phyloP scores from a whole-genome alignment of 1,140 invertebrate genomes.

The Nebria ingens region DNA sequence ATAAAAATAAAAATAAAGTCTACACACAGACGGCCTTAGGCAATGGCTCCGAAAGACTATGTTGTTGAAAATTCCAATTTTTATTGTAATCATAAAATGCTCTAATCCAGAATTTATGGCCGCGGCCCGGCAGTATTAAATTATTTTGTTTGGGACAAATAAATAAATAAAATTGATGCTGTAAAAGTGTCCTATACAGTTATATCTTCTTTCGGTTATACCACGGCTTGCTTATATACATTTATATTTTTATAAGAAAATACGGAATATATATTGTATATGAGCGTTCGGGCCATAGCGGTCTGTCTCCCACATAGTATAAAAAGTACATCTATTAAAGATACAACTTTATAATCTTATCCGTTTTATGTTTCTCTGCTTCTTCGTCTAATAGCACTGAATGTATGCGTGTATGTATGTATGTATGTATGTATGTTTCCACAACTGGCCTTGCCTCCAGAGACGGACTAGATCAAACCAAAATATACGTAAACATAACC shows the following conservation, averaged over 20 bases:
- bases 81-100: constrained; percentile 5
- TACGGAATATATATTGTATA: neutral
- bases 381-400: neutral
- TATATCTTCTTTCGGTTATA: constrained; percentile 4
- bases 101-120: constrained; percentile 1
- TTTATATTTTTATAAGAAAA: neutral
- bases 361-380: constrained; percentile 3
- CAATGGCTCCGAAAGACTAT: no score
- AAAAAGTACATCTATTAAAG: neutral
- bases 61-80: constrained; percentile 6
- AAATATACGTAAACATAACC: no score
- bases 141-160: constrained; percentile 1
- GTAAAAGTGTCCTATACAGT: neutral
- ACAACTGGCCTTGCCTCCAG: neutral
- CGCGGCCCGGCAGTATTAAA: neutral
- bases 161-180: constrained; percentile 2
- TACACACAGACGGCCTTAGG: no score
- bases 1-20: no score
- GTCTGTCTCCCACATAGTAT: neutral
- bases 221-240: neutral
- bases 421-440: no score
- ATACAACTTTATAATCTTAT: constrained; percentile 7
- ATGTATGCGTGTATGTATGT: no score
- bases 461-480: no score
- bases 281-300: neutral